Evolutionary conservation across 2,797 vertebrate species (phyloP).

Genomic region (Platyrinchus mystaceus): DNA sequence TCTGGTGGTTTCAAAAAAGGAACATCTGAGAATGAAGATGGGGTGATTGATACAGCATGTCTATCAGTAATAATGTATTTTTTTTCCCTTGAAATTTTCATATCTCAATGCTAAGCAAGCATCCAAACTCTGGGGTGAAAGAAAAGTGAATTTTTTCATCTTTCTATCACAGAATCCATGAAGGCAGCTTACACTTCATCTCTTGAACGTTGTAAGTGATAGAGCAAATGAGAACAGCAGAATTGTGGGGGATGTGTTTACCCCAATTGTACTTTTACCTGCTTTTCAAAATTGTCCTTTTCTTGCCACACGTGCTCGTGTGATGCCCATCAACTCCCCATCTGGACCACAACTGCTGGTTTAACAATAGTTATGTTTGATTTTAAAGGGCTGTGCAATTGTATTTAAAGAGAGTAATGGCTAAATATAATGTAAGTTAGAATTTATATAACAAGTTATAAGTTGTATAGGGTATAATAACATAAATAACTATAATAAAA

Average conservation of each 20-base stretch:
- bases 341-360: not conserved
- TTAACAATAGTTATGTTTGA: not conserved
- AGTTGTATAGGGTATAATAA: not conserved
- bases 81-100: not conserved
- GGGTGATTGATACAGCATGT: not conserved
- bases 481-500: not conserved
- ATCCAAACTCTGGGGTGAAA: not conserved
- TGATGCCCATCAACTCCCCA: not conserved
- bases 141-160: not conserved
- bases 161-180: not conserved
- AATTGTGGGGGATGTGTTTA: not conserved
- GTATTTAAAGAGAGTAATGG: not conserved
- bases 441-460: not conserved
- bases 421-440: not conserved
- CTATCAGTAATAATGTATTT: not conserved
- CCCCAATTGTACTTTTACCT: not conserved
- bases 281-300: not conserved
- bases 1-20: not conserved
- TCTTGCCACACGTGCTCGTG: accelerated
- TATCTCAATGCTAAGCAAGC: not conserved
- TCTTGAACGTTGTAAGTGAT: not conserved
- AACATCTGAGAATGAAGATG: not conserved
- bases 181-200: not conserved
- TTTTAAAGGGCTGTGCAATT: not conserved
- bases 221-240: not conserved